A percentile compares a stretch with the other conserved stretches of the same genome.
These are phyloP conservation scores for Mus spicilegus DNA, from an alignment of 2,113 vertebrate species.

Conservation along the genomic window DNA sequence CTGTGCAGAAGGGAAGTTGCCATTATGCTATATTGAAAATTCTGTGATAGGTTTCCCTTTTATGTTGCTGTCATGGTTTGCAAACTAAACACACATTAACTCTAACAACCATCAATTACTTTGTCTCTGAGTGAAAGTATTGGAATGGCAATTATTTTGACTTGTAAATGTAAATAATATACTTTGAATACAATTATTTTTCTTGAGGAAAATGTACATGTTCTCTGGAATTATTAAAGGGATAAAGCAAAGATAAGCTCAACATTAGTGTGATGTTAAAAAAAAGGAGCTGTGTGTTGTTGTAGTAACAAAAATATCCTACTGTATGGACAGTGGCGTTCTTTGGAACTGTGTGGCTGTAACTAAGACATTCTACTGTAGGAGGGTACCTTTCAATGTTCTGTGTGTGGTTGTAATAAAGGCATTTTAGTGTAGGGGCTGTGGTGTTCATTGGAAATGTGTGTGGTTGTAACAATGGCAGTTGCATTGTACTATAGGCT, in stretches of 20 bases:
- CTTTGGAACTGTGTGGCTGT: background rate
- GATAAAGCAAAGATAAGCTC: background rate
- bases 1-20: background rate
- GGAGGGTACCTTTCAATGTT: background rate
- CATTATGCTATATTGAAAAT: background rate
- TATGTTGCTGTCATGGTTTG: background rate
- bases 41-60: background rate
- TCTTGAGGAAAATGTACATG: background rate
- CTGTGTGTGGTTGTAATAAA: background rate
- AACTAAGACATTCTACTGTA: background rate
- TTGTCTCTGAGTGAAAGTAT: background rate
- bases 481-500: background rate
- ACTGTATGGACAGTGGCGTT: background rate
- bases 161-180: slow-evolving; percentile 21
- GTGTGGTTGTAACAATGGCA: background rate
- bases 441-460: background rate
- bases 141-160: slow-evolving; percentile 27
- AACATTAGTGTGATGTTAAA: background rate
- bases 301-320: background rate
- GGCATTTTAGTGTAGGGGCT: background rate
- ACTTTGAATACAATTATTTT: slow-evolving; percentile 23
- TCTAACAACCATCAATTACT: slow-evolving; percentile 3
- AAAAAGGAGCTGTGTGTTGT: background rate
- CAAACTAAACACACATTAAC: slow-evolving; percentile 38
- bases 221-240: background rate